Evolutionary conservation across 37 sponge, comb jelly and placozoan genomes (phyloP), one percentile per base, ranked within the genome.

Genomic region (Halisarca cf. caerulea): DNA sequence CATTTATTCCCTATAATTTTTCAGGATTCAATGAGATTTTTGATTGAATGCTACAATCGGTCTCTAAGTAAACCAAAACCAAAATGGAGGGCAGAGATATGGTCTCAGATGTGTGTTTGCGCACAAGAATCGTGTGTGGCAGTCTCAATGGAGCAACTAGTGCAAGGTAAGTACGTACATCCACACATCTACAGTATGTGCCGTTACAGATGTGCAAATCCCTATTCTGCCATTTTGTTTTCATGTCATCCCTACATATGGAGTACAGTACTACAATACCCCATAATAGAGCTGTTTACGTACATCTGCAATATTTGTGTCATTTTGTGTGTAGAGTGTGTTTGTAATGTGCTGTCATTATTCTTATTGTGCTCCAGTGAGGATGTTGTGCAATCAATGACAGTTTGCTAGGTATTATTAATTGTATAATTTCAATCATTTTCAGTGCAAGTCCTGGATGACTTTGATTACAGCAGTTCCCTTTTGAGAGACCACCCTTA

Each of bases 141-240:
- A 17, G 59, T 83, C 66, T 20, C 64, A 0, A 39, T 88, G 8
- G 70, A 88, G 28, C 66, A 82, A 1, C 83, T 88, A 24, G 54
- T 83, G 18, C 83, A 88, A 78, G 88, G 88, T 88, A 59, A 30
- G 61, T 8, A 28, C 30, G 69, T 4, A 27, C 35, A 27, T 27
- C 6, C 30, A 23, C 11, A 47, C 51, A 47, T 47, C 9, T 47
- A 23, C 64, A 15, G 30, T 23, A 27, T 28, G 64, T n/a, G n/a
- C n/a, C n/a, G n/a, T n/a, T n/a, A n/a, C n/a, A n/a, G n/a, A n/a
- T n/a, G n/a, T 7, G 64, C 64, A 61, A 27, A 15, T 28, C 25
- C n/a, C n/a, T n/a, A n/a, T n/a, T n/a, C n/a, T n/a, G n/a, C n/a
- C n/a, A n/a, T n/a, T n/a, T n/a, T n/a, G n/a, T n/a, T n/a, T n/a